These are phyloP conservation scores for Pocillopora grandis DNA, from an alignment of 92 coral and sea anemone genomes.

Conservation along the genomic window DNA sequence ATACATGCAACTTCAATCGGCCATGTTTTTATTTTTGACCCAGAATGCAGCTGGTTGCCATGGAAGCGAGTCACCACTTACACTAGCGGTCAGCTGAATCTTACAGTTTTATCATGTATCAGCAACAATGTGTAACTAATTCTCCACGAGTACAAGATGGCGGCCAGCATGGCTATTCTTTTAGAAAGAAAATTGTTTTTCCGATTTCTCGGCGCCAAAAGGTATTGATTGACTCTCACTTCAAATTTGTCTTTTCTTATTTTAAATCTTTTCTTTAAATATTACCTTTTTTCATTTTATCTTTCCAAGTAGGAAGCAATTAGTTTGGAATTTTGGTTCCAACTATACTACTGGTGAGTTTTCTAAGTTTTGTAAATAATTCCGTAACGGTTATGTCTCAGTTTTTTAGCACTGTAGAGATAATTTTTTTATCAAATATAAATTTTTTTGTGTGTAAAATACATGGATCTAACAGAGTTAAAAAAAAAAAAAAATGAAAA, in stretches of 20 bases:
- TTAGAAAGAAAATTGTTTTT: slow-evolving; percentile 52
- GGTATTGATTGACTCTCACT: background rate
- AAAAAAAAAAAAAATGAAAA: too few species aligned
- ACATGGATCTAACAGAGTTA: too few species aligned
- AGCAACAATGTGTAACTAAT: background rate
- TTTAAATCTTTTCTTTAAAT: background rate
- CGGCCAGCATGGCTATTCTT: slow-evolving; percentile 64
- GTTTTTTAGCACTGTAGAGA: too few species aligned
- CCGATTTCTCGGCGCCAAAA: slow-evolving; percentile 31
- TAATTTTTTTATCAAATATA: too few species aligned
- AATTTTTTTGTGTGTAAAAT: too few species aligned
- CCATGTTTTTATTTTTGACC: slow-evolving; percentile 29
- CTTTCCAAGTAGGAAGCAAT: slow-evolving; percentile 16
- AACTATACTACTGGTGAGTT: slow-evolving; percentile 54
- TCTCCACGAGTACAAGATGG: slow-evolving; percentile 58
- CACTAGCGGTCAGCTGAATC: background rate
- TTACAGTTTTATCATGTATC: background rate
- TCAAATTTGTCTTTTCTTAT: background rate
- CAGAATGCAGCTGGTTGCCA: slow-evolving; percentile 30
- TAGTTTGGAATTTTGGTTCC: slow-evolving; percentile 27
- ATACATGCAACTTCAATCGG: background rate
- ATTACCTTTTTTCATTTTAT: background rate
- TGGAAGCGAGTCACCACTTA: slow-evolving; percentile 19
- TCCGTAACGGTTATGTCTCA: too few species aligned
- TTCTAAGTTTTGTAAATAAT: background rate